Base-by-base conservation (phyloP, 2,797 vertebrate species). In the Xenopus petersii region DNA sequence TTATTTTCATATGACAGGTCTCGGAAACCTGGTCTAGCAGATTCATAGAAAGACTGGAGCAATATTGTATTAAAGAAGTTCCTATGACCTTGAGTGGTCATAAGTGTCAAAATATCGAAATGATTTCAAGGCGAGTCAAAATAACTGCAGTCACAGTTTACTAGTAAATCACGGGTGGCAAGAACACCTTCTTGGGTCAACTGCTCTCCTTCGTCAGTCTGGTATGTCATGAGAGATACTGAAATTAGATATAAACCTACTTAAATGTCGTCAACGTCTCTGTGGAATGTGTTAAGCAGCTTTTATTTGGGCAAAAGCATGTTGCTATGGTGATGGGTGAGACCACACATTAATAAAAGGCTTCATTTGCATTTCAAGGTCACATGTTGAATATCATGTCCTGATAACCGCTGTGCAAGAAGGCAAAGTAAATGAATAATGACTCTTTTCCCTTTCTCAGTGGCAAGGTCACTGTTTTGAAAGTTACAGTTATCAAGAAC, bases 311-410 rank as follows among this genome's bases (percentile, higher is more conserved):
- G 64, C 61, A 70, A 42, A 74, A 46, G 54, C 42, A 65, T 73
- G 75, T 78, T 78, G 59, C 75, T 69, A 78, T 78, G 76, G 71
- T 65, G 71, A 78, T 63, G 17, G 76, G 65, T 7, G 15, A 64
- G 71, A 64, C 49, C 66, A 65, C 24, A 68, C 65, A 78, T 78
- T 69, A 78, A 65, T 70, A 70, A 64, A 10, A 30, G 61, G 24
- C 61, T 66, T 51, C 30, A 60, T 66, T 62, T 66, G 66, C 61
- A 56, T 64, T 51, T 60, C 77, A 79, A 79, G 77, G 77, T 74
- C 71, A 74, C 65, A 70, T 79, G 77, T 79, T 79, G 77, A 26
- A 66, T 79, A 74, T 64, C 62, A 70, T 61, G 69, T 66, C 63
- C 65, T 26, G 71, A 79, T 74, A 65, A 69, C 49, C 64, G 51